These are phyloP conservation scores for Thinocorus orbignyianus DNA, from an alignment of 2,113 vertebrate genomes.

Conservation along the genomic window DNA sequence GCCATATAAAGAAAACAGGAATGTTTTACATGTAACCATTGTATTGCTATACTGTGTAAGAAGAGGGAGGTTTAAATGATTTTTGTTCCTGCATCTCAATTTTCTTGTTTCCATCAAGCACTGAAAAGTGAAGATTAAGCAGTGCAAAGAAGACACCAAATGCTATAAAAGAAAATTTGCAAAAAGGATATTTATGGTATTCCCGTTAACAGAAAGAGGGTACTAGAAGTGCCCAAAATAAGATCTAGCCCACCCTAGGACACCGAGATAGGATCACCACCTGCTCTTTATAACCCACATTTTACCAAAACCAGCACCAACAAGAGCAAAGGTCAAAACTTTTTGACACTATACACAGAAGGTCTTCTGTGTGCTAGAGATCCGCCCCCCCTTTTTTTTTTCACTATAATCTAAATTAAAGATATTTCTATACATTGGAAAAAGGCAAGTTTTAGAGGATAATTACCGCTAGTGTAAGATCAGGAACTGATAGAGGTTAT, in stretches of 20 bases:
- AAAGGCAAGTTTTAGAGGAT: neutral
- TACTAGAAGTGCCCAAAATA: neutral
- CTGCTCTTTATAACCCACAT: neutral
- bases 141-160: neutral
- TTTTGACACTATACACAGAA: neutral
- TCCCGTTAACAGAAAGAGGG: neutral
- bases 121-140: neutral
- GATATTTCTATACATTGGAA: neutral
- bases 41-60: neutral
- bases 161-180: neutral
- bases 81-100: neutral
- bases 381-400: too few relatives aligned
- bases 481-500: neutral
- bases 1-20: neutral
- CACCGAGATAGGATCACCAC: neutral
- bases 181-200: neutral
- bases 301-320: neutral
- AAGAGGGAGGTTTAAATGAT: neutral
- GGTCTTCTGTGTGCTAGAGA: neutral
- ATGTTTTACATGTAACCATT: neutral
- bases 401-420: neutral
- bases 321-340: neutral
- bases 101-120: neutral
- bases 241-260: rapidly evolving
- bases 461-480: neutral